Conservation (phyloP, 1,140 invertebrate species). For the Episyrphus balteatus region DNA sequence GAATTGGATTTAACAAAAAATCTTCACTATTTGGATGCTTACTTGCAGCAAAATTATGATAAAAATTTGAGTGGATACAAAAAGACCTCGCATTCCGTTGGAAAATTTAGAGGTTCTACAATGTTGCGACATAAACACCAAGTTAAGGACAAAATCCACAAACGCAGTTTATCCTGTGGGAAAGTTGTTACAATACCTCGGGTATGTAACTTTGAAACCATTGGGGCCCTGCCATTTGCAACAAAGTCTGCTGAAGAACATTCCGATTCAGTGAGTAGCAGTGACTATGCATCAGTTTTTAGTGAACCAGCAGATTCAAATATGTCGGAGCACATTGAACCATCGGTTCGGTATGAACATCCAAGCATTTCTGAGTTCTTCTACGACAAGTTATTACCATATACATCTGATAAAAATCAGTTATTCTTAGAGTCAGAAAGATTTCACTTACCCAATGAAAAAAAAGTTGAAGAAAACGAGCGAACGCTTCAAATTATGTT, state of each 20-base stretch:
- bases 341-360: constrained; percentile 30
- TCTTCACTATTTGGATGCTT: constrained; percentile 32
- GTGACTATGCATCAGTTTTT: constrained; percentile 36
- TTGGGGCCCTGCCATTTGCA: constrained; percentile 20
- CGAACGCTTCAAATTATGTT: too few relatives aligned
- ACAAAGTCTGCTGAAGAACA: not conserved
- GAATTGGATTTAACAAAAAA: constrained; percentile 36
- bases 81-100: constrained; percentile 25
- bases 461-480: too few relatives aligned
- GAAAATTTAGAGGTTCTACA: constrained; percentile 15
- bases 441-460: too few relatives aligned
- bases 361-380: constrained; percentile 34
- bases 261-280: constrained; percentile 32
- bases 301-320: constrained; percentile 20
- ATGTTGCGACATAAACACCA: constrained; percentile 6
- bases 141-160: constrained; percentile 8
- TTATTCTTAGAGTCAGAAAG: too few relatives aligned
- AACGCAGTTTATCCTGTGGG: constrained; percentile 23
- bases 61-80: constrained; percentile 18
- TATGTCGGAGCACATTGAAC: not conserved
- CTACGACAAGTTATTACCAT: too few relatives aligned
- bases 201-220: constrained; percentile 21
- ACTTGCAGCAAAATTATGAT: constrained; percentile 32
- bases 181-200: constrained; percentile 1
- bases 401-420: too few relatives aligned